Percentiles rank a stretch among this genome's conserved stretches.
These are phyloP conservation scores for Brachionus calyciflorus DNA, from an alignment of 1,140 invertebrate genomes.

Conservation along the genomic window DNA sequence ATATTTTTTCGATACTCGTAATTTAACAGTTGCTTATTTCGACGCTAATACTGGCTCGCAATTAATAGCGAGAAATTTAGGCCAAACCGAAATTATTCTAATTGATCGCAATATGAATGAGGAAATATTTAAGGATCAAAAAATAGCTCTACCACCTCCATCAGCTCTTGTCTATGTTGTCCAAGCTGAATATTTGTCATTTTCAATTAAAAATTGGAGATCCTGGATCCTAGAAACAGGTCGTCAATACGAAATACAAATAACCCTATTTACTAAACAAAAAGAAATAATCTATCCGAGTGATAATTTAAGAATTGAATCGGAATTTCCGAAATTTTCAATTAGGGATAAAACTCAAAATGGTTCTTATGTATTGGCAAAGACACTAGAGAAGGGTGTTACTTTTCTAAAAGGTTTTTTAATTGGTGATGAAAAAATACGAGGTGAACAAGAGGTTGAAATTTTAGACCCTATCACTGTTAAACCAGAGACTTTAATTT, in stretches of 20 bases:
- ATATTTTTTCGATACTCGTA: conserved; percentile 3
- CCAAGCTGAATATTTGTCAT: neutral
- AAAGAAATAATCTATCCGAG: neutral
- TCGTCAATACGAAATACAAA: conserved; percentile 2
- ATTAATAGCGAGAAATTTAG: neutral
- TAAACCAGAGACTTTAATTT: neutral
- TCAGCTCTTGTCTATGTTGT: conserved; percentile 19
- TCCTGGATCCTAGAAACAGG: conserved; percentile 4
- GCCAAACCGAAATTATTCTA: neutral
- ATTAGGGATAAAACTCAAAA: neutral
- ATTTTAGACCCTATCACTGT: conserved; percentile 11
- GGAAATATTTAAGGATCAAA: neutral
- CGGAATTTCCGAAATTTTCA: conserved; percentile 26
- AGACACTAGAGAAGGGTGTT: neutral
- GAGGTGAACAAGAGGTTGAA: conserved; percentile 8
- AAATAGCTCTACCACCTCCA: neutral
- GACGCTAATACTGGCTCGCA: neutral
- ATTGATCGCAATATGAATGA: conserved; percentile 43
- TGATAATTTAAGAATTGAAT: conserved; percentile 15
- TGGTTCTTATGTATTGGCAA: conserved; percentile 7
- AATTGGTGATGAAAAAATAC: neutral
- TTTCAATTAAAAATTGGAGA: neutral
- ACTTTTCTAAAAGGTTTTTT: neutral
- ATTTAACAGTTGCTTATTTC: neutral
- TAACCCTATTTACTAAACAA: neutral